Base-by-base conservation (phyloP, 2,888 invertebrate genomes). In the Schizotus pectinicornis region DNA sequence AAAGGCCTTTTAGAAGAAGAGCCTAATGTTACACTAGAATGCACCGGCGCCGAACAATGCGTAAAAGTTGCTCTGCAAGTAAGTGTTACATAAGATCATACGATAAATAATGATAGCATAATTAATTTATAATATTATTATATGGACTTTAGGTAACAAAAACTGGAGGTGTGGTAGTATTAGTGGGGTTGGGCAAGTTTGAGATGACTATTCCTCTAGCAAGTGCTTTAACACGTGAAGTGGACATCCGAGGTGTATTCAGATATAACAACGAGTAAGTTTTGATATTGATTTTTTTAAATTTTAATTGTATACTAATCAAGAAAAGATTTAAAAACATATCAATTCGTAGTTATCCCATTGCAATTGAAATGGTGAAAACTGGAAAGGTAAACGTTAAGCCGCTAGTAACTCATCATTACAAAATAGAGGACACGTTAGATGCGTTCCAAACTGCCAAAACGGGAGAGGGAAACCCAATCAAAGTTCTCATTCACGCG, bases 191-290 rank as follows among this genome's bases (percentile, higher is more conserved):
- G 85, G 95, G 96, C 33, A 85, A 88, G 51, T 76, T 87, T 0
- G 91, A 93, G 79, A 84, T 91, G 49, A 90, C 86, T 61, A 74
- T 98, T 58, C 96, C 97, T 1, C 81, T 98, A 36, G 87, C 92
- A 0, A 88, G 89, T 72, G 92, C 95, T 1, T 83, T 92, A 22
- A 82, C 87, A 0, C 81, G 94, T 52, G 97, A 98, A 82, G 90
- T 98, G 7, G 95, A 97, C 80, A 91, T 98, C 64, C 84, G 90
- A 58, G 98, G 98, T 62, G 88, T 94, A 56, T 98, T 98, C 81
- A 86, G 98, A 79, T 98, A 98, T 76, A 91, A 86, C 62, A 95
- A 95, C 79, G 93, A 92, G 92, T 92, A 72, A 80, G 86, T 80
- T 57, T 6, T 13, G 14, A 33, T 22, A 5, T 5, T 3, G 5